Percentiles rank a stretch among this genome's conserved stretches.
These are phyloP conservation scores for Homarus gammarus DNA, from an alignment of 2,888 invertebrate genomes.

Conservation along the genomic window DNA sequence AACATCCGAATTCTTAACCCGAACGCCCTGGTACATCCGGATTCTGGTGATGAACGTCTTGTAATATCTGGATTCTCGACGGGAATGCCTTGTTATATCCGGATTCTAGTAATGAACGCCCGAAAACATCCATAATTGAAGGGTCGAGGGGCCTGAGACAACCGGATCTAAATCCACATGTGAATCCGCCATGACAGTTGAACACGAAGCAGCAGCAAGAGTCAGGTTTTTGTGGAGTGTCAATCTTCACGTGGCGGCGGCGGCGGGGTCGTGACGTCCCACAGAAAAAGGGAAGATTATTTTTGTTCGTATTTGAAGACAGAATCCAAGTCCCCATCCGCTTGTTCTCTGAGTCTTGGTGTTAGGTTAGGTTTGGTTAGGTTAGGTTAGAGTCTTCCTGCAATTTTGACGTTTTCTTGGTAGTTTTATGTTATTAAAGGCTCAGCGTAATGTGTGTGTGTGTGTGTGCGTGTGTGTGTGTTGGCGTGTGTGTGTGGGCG, in stretches of 20 bases:
- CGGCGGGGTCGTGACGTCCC: background rate
- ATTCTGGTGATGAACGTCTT: background rate
- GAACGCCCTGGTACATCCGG: background rate
- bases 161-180: background rate
- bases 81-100: background rate
- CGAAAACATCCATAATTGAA: too few relatives aligned
- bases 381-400: too few relatives aligned
- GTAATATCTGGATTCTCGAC: background rate
- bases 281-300: background rate
- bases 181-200: background rate
- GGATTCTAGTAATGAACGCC: background rate
- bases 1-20: too few relatives aligned
- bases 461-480: too few relatives aligned
- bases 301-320: too few relatives aligned
- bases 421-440: too few relatives aligned
- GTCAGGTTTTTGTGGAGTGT: background rate
- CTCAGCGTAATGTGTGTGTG: too few relatives aligned
- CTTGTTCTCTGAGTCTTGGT: too few relatives aligned
- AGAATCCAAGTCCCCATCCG: too few relatives aligned
- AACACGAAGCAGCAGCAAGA: conserved; percentile 1
- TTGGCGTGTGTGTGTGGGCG: too few relatives aligned
- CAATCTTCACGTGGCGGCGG: background rate
- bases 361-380: too few relatives aligned
- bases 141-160: background rate
- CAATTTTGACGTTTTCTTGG: too few relatives aligned